These are phyloP conservation scores for Daboia siamensis DNA, from an alignment of 2,113 vertebrate genomes.

Conservation along the genomic window DNA sequence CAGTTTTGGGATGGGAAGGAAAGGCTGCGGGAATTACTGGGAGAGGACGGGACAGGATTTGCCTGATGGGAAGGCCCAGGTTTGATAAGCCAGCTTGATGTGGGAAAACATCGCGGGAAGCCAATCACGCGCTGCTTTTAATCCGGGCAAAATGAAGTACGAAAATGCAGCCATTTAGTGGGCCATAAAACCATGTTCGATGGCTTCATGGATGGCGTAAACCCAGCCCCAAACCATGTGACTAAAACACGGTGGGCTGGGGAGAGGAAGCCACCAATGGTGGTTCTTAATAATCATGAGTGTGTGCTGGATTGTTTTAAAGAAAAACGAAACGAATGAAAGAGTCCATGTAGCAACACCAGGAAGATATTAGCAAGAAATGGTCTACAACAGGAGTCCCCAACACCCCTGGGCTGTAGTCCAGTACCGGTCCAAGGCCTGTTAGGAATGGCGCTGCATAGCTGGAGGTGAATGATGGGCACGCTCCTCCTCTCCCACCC, in stretches of 20 bases:
- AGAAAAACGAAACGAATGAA: no score
- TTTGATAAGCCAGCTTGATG: neutral
- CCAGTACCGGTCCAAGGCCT: no score
- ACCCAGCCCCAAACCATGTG: neutral
- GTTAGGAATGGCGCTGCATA: no score
- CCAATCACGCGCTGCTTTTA: neutral
- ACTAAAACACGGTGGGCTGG: neutral
- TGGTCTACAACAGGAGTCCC: neutral
- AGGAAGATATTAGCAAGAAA: neutral
- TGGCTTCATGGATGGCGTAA: neutral
- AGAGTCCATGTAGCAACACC: neutral
- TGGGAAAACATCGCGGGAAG: neutral
- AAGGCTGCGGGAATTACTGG: neutral
- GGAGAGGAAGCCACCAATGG: neutral
- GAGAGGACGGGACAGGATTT: neutral
- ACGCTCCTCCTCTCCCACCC: no score
- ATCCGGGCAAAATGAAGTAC: neutral
- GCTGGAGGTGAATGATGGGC: no score
- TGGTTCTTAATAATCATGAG: neutral
- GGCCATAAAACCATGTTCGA: neutral
- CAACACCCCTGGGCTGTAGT: no score
- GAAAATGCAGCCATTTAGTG: neutral
- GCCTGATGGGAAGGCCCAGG: neutral
- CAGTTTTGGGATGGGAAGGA: neutral
- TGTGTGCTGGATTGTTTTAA: neutral